These are phyloP conservation scores for Rhabdomys dilectus DNA, from an alignment of 2,113 vertebrate species.

Conservation along the genomic window DNA sequence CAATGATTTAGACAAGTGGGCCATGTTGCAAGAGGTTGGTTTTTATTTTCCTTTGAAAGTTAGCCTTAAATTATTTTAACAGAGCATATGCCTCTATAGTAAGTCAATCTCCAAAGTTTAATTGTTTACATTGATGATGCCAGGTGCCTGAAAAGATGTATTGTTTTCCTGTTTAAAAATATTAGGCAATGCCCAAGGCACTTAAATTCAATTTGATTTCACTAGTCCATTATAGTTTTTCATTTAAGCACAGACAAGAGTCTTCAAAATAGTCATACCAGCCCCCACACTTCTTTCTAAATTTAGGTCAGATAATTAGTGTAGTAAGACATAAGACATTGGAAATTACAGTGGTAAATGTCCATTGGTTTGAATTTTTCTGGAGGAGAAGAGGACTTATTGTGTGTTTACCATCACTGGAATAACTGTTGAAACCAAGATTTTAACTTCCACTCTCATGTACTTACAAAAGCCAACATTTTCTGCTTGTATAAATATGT, in stretches of 20 bases:
- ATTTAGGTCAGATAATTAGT: constrained; percentile 73
- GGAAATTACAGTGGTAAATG: constrained; percentile 62
- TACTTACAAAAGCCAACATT: constrained; percentile 50
- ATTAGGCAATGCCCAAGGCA: constrained; percentile 71
- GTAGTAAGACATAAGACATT: constrained; percentile 46
- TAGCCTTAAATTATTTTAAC: constrained; percentile 71
- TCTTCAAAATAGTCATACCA: constrained; percentile 65
- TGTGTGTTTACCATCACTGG: neutral
- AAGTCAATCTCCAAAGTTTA: constrained; percentile 68
- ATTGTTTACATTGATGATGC: constrained; percentile 71
- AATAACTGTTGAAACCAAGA: constrained; percentile 27
- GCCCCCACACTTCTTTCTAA: constrained; percentile 56
- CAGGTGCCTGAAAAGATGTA: constrained; percentile 65
- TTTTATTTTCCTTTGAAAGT: constrained; percentile 63
- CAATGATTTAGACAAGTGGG: constrained; percentile 58
- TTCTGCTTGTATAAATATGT: constrained; percentile 43
- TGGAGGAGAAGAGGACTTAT: constrained; percentile 25
- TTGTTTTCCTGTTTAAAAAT: constrained; percentile 75
- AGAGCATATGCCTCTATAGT: constrained; percentile 57
- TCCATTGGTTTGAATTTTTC: constrained; percentile 28
- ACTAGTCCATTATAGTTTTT: constrained; percentile 75
- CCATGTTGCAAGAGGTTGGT: constrained; percentile 5
- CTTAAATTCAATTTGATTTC: constrained; percentile 76
- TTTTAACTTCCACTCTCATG: constrained; percentile 3
- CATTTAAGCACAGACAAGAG: constrained; percentile 69